phyloP scores from a whole-genome alignment of 2,113 vertebrate species.

The Meleagris gallopavo region DNA sequence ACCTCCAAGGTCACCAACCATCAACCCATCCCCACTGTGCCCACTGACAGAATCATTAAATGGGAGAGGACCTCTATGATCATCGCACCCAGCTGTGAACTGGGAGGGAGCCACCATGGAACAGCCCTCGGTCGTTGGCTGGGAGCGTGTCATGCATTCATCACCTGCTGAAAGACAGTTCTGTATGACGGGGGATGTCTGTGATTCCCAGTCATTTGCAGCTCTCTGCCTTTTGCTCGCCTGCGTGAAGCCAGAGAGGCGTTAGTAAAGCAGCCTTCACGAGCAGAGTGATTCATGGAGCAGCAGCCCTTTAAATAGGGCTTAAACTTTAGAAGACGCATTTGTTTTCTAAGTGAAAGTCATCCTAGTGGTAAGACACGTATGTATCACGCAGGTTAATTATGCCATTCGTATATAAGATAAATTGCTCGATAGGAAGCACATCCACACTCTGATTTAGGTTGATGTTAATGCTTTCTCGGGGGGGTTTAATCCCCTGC shows the following conservation, averaged over 20 bases:
- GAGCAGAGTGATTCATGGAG: not conserved
- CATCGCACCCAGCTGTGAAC: not conserved
- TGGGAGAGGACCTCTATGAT: not conserved
- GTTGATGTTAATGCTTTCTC: not conserved
- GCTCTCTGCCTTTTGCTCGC: not conserved
- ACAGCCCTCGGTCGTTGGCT: conserved; percentile 63
- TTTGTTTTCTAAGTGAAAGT: conserved; percentile 9
- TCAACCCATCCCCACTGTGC: too few relatives aligned
- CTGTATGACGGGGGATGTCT: not conserved
- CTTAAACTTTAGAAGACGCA: not conserved
- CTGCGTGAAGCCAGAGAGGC: not conserved
- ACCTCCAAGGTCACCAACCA: too few relatives aligned
- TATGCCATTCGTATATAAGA: not conserved
- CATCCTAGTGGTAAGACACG: not conserved
- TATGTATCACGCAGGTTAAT: not conserved
- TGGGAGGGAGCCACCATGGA: conserved; percentile 73
- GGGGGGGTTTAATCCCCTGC: not conserved
- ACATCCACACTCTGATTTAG: not conserved
- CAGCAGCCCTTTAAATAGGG: not conserved
- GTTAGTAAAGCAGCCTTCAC: not conserved
- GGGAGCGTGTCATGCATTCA: conserved; percentile 56
- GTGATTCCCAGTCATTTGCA: not conserved
- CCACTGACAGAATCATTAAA: not conserved
- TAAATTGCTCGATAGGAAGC: not conserved
- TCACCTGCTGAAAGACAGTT: conserved; percentile 57